Percentiles rank a stretch among this genome's conserved stretches.
phyloP scores from a whole-genome alignment of 1,140 invertebrate species.

The Ceratina japonica region DNA sequence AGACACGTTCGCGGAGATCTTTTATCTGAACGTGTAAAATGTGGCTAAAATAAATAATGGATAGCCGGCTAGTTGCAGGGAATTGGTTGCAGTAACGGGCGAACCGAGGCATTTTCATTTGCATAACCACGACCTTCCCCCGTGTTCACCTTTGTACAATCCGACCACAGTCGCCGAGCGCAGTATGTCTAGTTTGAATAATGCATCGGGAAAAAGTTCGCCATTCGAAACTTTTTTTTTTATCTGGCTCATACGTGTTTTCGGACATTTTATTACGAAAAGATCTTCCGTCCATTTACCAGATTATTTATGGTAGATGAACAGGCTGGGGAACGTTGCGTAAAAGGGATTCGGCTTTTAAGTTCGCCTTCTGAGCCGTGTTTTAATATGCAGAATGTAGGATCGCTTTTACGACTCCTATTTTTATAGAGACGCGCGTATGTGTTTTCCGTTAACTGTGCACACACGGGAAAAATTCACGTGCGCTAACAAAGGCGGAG shows the following conservation, averaged over 20 bases:
- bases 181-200: slow-evolving; percentile 36
- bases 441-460: neutral
- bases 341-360: slow-evolving; percentile 1
- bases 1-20: neutral
- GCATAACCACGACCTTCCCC: slow-evolving; percentile 47
- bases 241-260: neutral
- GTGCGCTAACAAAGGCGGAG: neutral
- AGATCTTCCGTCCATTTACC: slow-evolving; percentile 8
- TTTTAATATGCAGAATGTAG: slow-evolving; percentile 15
- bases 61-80: neutral
- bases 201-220: slow-evolving; percentile 23
- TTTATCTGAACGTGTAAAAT: neutral
- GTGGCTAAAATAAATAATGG: slow-evolving; percentile 34
- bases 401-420: slow-evolving; percentile 3
- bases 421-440: neutral
- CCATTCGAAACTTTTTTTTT: neutral
- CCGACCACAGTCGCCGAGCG: neutral
- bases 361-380: neutral
- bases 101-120: slow-evolving; percentile 40
- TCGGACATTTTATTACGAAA: neutral
- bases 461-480: neutral
- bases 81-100: slow-evolving; percentile 33
- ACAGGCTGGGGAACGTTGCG: neutral
- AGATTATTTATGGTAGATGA: neutral
- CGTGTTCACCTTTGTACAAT: slow-evolving; percentile 37